Evolutionary conservation across 2,113 vertebrate genomes (phyloP).

Genomic region (Melanerpes aurifrons): DNA sequence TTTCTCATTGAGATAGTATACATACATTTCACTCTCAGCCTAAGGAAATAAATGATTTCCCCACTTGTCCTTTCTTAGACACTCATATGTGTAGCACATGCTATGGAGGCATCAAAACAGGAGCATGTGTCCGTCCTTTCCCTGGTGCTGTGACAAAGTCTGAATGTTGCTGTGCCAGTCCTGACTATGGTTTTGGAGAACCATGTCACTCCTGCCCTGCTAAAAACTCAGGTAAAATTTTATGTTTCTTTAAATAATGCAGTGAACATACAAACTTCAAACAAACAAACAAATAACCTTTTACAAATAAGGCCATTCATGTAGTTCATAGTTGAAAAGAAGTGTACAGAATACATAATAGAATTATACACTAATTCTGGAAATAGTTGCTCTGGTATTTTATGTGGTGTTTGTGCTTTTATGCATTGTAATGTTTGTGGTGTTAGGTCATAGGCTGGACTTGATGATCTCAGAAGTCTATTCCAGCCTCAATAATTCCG

Average conservation of each 20-base stretch:
- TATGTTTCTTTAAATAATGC: neutral
- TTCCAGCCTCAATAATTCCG: too few species aligned
- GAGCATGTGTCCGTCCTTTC: slow-evolving; percentile 75
- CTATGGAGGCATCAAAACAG: slow-evolving; percentile 78
- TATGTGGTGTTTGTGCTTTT: neutral
- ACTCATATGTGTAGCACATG: slow-evolving; percentile 83
- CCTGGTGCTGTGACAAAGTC: slow-evolving; percentile 81
- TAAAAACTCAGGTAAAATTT: slow-evolving; percentile 74
- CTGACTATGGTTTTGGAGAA: slow-evolving; percentile 80
- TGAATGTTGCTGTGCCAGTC: slow-evolving; percentile 81
- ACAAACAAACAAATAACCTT: neutral
- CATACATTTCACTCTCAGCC: neutral
- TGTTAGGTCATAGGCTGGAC: too few species aligned
- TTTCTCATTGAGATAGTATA: neutral
- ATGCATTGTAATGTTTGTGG: neutral
- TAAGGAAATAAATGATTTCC: neutral
- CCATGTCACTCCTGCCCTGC: slow-evolving; percentile 79
- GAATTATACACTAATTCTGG: neutral
- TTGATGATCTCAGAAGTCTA: too few species aligned
- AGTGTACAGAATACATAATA: neutral
- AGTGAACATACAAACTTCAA: neutral
- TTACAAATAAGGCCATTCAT: neutral
- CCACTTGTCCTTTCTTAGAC: slow-evolving; percentile 51
- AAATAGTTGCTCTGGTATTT: neutral
- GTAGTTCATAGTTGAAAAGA: neutral